These are phyloP conservation scores for Periophthalmus magnuspinnatus DNA, from an alignment of 2,797 vertebrate species.

Conservation along the genomic window DNA sequence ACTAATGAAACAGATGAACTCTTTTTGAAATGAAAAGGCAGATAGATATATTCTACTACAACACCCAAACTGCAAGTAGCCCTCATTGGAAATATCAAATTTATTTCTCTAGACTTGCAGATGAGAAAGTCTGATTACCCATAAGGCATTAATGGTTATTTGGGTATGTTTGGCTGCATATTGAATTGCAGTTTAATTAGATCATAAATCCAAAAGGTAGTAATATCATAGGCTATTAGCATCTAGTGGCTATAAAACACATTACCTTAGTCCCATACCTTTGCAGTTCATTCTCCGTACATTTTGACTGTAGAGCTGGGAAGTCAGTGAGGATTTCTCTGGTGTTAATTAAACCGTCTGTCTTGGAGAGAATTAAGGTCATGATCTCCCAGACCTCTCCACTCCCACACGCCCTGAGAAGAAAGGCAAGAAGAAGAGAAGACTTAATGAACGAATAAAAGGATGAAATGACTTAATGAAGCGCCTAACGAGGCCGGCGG, in stretches of 20 bases:
- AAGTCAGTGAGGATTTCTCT: constrained; percentile 61
- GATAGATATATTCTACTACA: neutral
- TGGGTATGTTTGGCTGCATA: constrained; percentile 28
- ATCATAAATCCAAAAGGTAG: constrained; percentile 34
- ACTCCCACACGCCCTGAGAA: constrained; percentile 69
- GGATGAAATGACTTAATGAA: constrained; percentile 80
- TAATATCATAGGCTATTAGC: constrained; percentile 57
- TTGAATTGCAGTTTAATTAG: constrained; percentile 41
- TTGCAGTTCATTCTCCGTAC: constrained; percentile 48
- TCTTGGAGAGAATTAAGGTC: constrained; percentile 77
- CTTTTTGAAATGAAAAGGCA: neutral
- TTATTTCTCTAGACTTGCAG: neutral
- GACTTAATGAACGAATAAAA: constrained; percentile 74
- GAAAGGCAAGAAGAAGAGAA: constrained; percentile 65
- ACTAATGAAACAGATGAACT: neutral
- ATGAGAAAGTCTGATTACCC: neutral
- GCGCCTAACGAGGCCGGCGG: constrained; percentile 72
- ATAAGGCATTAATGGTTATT: constrained; percentile 8
- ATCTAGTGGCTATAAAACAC: constrained; percentile 50
- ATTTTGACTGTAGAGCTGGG: constrained; percentile 46
- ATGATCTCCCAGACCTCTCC: constrained; percentile 75
- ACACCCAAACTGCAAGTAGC: neutral
- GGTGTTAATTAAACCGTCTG: constrained; percentile 76
- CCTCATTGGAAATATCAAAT: neutral
- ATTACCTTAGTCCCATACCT: constrained; percentile 59